These are phyloP conservation scores for Botia almorhae DNA, from an alignment of 2,797 vertebrate species.

Conservation along the genomic window DNA sequence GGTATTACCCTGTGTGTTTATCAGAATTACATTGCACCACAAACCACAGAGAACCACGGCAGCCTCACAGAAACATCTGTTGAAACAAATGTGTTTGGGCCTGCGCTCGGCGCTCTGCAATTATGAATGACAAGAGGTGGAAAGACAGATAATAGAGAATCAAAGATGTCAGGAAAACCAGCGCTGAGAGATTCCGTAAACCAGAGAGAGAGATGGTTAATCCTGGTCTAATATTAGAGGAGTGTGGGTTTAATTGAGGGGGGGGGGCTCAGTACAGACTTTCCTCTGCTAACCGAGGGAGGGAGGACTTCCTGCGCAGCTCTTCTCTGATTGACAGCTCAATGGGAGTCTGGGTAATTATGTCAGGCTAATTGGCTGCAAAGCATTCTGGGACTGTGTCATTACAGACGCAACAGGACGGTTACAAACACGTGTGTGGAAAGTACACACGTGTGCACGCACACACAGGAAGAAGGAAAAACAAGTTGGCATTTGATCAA, in stretches of 20 bases:
- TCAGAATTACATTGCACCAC: constrained; percentile 21
- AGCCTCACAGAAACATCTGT: constrained; percentile 56
- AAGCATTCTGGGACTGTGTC: constrained; percentile 80
- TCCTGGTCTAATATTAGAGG: constrained; percentile 52
- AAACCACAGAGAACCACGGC: neutral
- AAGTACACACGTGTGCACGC: neutral
- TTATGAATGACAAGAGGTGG: constrained; percentile 46
- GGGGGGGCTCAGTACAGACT: constrained; percentile 53
- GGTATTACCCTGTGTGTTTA: neutral
- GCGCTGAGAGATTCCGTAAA: constrained; percentile 16
- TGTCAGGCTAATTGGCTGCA: constrained; percentile 79
- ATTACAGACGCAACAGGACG: constrained; percentile 78
- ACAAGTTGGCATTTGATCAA: too few species aligned
- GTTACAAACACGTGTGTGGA: constrained; percentile 61
- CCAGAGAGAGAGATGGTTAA: constrained; percentile 29
- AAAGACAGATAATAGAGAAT: constrained; percentile 34
- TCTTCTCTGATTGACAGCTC: constrained; percentile 79
- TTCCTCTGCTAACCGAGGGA: constrained; percentile 61
- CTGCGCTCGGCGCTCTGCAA: constrained; percentile 38
- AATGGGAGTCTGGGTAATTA: constrained; percentile 83
- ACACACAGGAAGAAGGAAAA: neutral
- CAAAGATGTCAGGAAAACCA: constrained; percentile 25
- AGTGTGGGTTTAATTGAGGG: constrained; percentile 57
- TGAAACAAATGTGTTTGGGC: constrained; percentile 53
- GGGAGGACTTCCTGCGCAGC: constrained; percentile 76